Percentiles rank a stretch among this genome's conserved stretches.
phyloP scores from a whole-genome alignment of 2,888 invertebrate genomes.

The Hedychridium roseum region DNA sequence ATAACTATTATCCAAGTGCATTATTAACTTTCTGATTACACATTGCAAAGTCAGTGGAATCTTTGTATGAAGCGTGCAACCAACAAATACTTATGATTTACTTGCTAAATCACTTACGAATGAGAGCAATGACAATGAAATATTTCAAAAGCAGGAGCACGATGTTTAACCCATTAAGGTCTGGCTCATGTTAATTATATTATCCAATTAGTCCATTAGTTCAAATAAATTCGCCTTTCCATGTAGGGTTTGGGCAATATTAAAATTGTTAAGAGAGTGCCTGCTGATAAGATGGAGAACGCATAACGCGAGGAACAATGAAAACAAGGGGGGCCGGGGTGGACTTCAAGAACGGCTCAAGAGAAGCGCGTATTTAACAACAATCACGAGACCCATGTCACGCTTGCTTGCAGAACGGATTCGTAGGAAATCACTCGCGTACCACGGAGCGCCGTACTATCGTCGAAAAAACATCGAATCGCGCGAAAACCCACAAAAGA shows the following conservation, averaged over 20 bases:
- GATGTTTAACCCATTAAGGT: slow-evolving; percentile 30
- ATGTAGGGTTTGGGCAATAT: too few species aligned
- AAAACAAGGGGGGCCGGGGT: too few species aligned
- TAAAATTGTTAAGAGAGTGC: neutral
- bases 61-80: too few species aligned
- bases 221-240: slow-evolving; percentile 10
- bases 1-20: too few species aligned
- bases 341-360: too few species aligned
- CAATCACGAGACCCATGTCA: slow-evolving; percentile 18
- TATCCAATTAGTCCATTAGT: slow-evolving; percentile 34
- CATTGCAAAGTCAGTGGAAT: too few species aligned
- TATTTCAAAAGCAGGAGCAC: slow-evolving; percentile 11
- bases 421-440: neutral
- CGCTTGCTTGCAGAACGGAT: slow-evolving; percentile 9
- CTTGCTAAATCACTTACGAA: slow-evolving; percentile 15
- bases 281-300: slow-evolving; percentile 2
- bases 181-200: slow-evolving; percentile 33
- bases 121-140: slow-evolving; percentile 4
- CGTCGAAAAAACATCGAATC: neutral
- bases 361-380: too few species aligned
- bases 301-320: too few species aligned
- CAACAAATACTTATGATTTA: too few species aligned
- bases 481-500: slow-evolving; percentile 16
- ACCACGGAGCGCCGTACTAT: too few species aligned
- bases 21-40: too few species aligned